Evolutionary conservation across 2,888 invertebrate genomes (phyloP).

Genomic region (Eledona agricola): DNA sequence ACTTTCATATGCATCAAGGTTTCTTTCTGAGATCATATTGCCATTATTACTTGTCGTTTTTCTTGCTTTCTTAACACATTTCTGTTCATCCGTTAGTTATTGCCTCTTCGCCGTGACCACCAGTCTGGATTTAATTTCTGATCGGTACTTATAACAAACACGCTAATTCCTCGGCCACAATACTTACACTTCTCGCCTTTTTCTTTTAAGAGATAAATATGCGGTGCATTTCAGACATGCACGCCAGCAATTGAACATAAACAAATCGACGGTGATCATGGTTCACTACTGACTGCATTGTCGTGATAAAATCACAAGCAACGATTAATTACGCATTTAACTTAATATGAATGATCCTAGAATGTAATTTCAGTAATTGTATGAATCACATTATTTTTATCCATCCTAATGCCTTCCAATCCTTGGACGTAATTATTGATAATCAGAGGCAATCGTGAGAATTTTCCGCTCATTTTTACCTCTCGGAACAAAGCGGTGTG

Average conservation of each 20-base stretch:
- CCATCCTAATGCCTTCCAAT: constrained; percentile 14
- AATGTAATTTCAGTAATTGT: constrained; percentile 37
- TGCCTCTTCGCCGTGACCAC: constrained; percentile 20
- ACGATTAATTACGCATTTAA: constrained; percentile 36
- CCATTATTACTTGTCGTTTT: constrained; percentile 36
- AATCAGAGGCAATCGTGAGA: constrained; percentile 28
- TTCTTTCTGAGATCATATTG: constrained; percentile 39
- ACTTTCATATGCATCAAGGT: constrained; percentile 40
- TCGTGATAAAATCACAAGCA: constrained; percentile 35
- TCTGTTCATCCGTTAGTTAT: constrained; percentile 20
- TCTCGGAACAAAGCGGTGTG: constrained; percentile 5
- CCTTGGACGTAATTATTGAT: constrained; percentile 19
- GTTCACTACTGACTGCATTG: constrained; percentile 30
- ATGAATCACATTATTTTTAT: constrained; percentile 34
- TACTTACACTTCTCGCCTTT: constrained; percentile 1
- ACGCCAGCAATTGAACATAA: constrained; percentile 18
- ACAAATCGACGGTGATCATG: constrained; percentile 16
- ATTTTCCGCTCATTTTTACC: constrained; percentile 16
- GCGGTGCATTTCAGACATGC: constrained; percentile 1
- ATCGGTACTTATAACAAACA: constrained; percentile 18
- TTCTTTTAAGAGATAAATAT: constrained; percentile 1
- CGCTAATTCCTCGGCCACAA: constrained; percentile 10
- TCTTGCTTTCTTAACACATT: constrained; percentile 28
- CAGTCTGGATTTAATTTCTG: constrained; percentile 23
- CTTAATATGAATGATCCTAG: constrained; percentile 33